A percentile compares a stretch with the other conserved stretches of the same genome.
phyloP scores from a whole-genome alignment of 2,888 invertebrate species.

The Strigamia crassipes region DNA sequence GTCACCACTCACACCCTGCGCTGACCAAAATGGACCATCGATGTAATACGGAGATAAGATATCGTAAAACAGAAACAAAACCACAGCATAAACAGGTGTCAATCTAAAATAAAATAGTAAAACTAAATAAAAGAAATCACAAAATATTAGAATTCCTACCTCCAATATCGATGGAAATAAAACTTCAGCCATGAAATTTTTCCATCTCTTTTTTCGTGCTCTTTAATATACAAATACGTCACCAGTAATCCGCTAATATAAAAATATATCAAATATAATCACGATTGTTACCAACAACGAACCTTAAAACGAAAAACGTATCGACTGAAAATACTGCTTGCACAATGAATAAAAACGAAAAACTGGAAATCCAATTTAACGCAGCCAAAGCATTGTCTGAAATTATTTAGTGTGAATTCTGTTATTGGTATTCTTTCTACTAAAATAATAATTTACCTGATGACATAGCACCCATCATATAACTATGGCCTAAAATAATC shows the following conservation, averaged over 20 bases:
- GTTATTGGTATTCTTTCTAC: neutral
- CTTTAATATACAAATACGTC: slow-evolving; percentile 10
- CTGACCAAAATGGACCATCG: slow-evolving; percentile 33
- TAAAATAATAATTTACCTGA: neutral
- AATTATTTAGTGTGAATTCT: neutral
- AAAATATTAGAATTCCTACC: neutral
- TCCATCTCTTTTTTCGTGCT: neutral
- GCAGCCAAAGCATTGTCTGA: slow-evolving; percentile 35
- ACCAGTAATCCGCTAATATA: slow-evolving; percentile 10
- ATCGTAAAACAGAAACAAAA: slow-evolving; percentile 16
- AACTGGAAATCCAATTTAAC: neutral
- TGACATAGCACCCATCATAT: neutral
- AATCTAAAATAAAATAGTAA: neutral
- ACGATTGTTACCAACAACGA: neutral
- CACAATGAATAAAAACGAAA: slow-evolving; percentile 30
- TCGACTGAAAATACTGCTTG: slow-evolving; percentile 44
- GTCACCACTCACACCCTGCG: neutral
- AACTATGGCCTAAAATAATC: slow-evolving; percentile 65
- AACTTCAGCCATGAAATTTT: slow-evolving; percentile 41
- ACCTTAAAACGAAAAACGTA: slow-evolving; percentile 46
- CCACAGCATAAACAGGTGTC: slow-evolving; percentile 15
- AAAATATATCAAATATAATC: neutral
- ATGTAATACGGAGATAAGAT: neutral
- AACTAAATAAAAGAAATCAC: neutral
- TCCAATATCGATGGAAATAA: slow-evolving; percentile 27